phyloP scores from a whole-genome alignment of 2,888 invertebrate species.

The Notodonta ziczac region DNA sequence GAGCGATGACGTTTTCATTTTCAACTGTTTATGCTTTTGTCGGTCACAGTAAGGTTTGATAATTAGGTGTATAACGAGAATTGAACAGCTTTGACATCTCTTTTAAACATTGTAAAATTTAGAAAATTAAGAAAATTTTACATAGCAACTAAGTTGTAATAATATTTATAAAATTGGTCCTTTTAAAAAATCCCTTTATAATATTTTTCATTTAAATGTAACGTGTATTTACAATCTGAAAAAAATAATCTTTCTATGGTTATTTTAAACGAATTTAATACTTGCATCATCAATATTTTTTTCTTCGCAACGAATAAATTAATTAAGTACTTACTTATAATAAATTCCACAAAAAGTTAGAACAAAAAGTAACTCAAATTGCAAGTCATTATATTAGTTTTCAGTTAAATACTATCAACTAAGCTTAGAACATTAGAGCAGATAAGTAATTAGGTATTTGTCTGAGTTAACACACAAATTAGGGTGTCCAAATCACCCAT shows the following conservation, averaged over 20 bases:
- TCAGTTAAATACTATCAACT: conserved; percentile 21
- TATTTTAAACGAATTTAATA: too few relatives aligned
- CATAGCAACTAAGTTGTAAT: too few relatives aligned
- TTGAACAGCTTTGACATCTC: too few relatives aligned
- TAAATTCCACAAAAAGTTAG: neutral
- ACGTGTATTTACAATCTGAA: too few relatives aligned
- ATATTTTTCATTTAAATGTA: too few relatives aligned
- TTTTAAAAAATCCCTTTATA: too few relatives aligned
- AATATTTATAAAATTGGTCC: too few relatives aligned
- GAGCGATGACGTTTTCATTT: neutral
- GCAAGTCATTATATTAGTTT: neutral
- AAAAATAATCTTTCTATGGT: too few relatives aligned
- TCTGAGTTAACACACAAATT: conserved; percentile 21
- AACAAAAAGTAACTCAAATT: neutral
- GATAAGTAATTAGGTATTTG: conserved; percentile 21
- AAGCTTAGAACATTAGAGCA: conserved; percentile 10
- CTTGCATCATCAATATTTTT: neutral
- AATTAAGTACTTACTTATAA: neutral
- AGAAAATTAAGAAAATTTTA: too few relatives aligned
- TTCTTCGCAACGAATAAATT: neutral
- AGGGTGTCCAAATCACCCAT: conserved; percentile 38
- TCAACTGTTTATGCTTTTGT: neutral
- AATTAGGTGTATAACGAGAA: too few relatives aligned
- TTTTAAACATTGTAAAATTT: too few relatives aligned
- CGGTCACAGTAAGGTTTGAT: too few relatives aligned